Evolutionary conservation across 2,113 vertebrate species (phyloP).

Genomic region (Probosciger aterrimus): DNA sequence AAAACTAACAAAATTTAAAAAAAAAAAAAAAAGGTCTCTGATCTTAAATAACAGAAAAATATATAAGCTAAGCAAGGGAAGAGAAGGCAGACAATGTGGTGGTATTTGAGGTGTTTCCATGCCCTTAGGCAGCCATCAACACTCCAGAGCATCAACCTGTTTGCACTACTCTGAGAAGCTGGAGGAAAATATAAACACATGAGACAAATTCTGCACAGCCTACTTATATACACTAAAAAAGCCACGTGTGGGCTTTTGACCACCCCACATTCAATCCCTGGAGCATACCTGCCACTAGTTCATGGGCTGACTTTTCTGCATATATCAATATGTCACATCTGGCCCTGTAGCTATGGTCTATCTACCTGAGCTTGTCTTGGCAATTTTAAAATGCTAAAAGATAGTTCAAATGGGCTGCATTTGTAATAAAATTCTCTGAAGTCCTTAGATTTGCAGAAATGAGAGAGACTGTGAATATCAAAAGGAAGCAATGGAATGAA

Average conservation of each 20-base stretch:
- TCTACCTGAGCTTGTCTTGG: background rate
- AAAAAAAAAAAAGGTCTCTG: background rate
- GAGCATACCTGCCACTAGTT: background rate
- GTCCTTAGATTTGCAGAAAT: background rate
- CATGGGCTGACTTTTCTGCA: background rate
- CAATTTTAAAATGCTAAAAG: background rate
- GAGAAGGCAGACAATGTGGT: background rate
- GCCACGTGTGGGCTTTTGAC: background rate
- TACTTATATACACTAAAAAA: background rate
- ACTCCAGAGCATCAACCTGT: background rate
- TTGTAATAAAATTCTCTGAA: background rate
- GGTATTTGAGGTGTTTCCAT: background rate
- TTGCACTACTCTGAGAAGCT: background rate
- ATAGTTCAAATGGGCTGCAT: background rate
- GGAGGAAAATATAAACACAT: background rate
- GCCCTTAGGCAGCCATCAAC: background rate
- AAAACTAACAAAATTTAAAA: background rate
- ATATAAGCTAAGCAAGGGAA: background rate
- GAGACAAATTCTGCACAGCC: background rate
- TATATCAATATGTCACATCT: background rate
- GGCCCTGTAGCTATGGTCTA: background rate
- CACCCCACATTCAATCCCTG: background rate
- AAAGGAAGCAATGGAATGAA: background rate
- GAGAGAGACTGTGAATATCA: background rate
- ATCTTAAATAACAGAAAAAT: background rate